These are phyloP conservation scores for Gasteruption jaculator DNA, from an alignment of 2,888 invertebrate genomes.

Conservation along the genomic window DNA sequence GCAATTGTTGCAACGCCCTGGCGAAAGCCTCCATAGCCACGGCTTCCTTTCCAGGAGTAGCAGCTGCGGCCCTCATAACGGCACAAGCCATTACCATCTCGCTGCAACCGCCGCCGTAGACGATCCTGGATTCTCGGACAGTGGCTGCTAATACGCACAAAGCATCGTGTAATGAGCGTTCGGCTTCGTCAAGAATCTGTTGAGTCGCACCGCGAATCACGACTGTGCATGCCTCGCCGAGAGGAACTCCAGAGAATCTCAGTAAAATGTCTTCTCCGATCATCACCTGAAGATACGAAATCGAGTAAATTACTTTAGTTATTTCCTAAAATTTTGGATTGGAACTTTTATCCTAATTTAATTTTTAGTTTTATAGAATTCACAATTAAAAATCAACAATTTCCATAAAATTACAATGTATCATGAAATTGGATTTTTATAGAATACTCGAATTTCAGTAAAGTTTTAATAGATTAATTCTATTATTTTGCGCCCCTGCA, in stretches of 20 bases:
- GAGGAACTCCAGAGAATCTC: slow-evolving; percentile 89
- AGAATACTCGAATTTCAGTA: not conserved
- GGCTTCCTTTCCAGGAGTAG: slow-evolving; percentile 94
- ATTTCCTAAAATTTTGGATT: no score
- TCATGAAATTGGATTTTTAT: not conserved
- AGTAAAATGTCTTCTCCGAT: slow-evolving; percentile 95
- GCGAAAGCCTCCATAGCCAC: slow-evolving; percentile 96
- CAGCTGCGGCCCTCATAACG: slow-evolving; percentile 75
- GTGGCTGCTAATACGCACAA: slow-evolving; percentile 95
- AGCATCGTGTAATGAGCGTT: slow-evolving; percentile 96
- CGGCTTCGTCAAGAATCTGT: slow-evolving; percentile 98
- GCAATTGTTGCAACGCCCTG: slow-evolving; percentile 81
- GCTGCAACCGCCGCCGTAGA: slow-evolving; percentile 90
- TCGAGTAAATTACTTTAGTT: no score
- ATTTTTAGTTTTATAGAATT: slow-evolving; percentile 13
- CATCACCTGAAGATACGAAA: slow-evolving; percentile 66
- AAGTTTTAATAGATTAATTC: not conserved
- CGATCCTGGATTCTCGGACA: slow-evolving; percentile 85
- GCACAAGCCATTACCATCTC: slow-evolving; percentile 98
- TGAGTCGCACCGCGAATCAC: slow-evolving; percentile 97
- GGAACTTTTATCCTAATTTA: no score
- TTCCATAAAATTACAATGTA: slow-evolving; percentile 1
- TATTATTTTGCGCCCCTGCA: no score
- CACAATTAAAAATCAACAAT: slow-evolving; percentile 1
- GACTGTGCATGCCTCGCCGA: slow-evolving; percentile 96